These are phyloP conservation scores for Poicephalus gulielmi DNA, from an alignment of 2,113 vertebrate species.

Conservation along the genomic window DNA sequence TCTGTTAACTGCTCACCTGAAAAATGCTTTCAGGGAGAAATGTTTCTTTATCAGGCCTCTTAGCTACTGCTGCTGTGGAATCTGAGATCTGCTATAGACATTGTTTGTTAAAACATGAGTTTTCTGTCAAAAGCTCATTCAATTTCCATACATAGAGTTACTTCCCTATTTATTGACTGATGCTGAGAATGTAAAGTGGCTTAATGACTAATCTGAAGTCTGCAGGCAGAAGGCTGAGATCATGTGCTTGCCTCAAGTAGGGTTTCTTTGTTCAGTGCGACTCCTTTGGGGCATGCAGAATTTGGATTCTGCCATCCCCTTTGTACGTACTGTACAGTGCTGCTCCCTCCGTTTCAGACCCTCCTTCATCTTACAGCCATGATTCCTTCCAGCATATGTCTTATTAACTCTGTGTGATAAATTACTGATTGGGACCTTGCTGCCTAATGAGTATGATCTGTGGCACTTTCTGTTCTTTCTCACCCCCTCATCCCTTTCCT, in stretches of 20 bases:
- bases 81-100: neutral
- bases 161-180: constrained; percentile 24
- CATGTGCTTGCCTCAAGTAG: neutral
- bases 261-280: constrained; percentile 8
- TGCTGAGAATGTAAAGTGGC: neutral
- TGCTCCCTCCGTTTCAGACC: neutral
- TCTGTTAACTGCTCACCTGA: neutral
- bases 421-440: neutral
- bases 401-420: neutral
- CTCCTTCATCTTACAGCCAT: neutral
- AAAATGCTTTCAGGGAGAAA: neutral
- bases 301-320: neutral
- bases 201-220: constrained; percentile 43
- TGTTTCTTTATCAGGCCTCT: neutral
- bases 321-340: neutral
- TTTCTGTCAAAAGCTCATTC: neutral
- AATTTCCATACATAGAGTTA: neutral
- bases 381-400: neutral
- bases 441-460: neutral
- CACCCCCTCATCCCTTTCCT: neutral
- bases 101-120: constrained; percentile 27
- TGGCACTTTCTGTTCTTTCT: neutral
- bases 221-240: neutral
- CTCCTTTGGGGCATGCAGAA: neutral
- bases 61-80: neutral